phyloP scores from a whole-genome alignment of 2,113 vertebrate species.

The Murina feae region DNA sequence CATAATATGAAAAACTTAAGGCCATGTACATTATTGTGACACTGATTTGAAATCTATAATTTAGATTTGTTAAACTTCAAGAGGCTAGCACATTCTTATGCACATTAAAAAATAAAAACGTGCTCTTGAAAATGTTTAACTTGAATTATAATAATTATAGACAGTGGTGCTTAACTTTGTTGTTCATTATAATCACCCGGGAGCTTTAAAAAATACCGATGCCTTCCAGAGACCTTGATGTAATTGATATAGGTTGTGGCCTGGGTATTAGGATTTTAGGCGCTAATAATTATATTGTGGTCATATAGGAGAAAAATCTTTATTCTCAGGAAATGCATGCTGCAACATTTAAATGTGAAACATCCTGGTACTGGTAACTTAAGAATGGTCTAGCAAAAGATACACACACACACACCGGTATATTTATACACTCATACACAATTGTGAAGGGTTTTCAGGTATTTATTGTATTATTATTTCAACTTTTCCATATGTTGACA shows the following conservation, averaged over 20 bases:
- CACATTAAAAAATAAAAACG: neutral
- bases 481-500: neutral
- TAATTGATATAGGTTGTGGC: neutral
- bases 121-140: neutral
- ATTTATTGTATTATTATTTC: neutral
- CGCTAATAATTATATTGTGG: neutral
- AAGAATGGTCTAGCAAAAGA: neutral
- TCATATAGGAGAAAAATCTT: neutral
- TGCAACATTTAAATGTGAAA: neutral
- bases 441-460: neutral
- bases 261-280: neutral
- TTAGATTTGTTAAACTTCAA: neutral
- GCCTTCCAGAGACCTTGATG: neutral
- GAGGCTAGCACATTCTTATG: neutral
- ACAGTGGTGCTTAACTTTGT: neutral
- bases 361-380: neutral
- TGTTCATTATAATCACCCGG: neutral
- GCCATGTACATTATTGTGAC: slow-evolving; percentile 12
- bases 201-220: neutral
- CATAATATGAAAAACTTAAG: neutral
- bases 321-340: neutral
- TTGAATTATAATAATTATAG: neutral
- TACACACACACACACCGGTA: neutral
- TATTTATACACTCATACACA: neutral
- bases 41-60: neutral